Base-by-base conservation (phyloP, 2,113 vertebrate genomes). In the Thamnaconus septentrionalis region DNA sequence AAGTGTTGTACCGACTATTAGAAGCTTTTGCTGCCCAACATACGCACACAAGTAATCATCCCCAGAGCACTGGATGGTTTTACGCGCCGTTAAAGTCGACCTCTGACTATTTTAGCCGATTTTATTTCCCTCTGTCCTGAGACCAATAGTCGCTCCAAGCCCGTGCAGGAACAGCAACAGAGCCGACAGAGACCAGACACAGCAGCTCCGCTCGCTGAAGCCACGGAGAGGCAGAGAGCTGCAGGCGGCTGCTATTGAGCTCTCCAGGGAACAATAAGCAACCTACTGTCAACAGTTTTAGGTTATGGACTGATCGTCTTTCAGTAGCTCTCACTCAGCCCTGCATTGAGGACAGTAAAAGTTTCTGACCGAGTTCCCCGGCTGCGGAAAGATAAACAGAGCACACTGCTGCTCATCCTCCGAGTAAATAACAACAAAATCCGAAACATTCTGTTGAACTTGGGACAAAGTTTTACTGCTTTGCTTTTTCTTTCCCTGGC, bases 251-350 rank as follows among this genome's bases (percentile, higher is more conserved):
- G 86, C 56, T 49, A 50, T 66, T 48, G 49, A 67, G 71, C 56
- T 84, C 87, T 84, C 87, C 59, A 59, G 85, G 87, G 86, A 87
- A 88, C 89, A 88, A 90, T 90, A 89, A 83, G 78, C 65, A 84
- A 75, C 48, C 69, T 61, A 74, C 79, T 89, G 83, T 87, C 86
- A 88, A 85, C 87, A 78, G 79, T 80, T 77, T 62, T 50, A 70
- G 76, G 76, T 73, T 83, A 73, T 76, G 72, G 62, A 76, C 61
- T 65, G 71, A 80, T 81, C 74, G 56, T 62, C 64, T 77, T 80
- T 76, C 78, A 83, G 75, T 73, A 73, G 71, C 56, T 60, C 64
- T 62, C 63, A 7, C 64, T 62, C 76, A 9, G 48, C 67, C 67
- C 57, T 69, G 40, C 5, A 40, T 39, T 53, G 65, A 55, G 53